phyloP scores from a whole-genome alignment of 2,113 vertebrate species.

The Bostrychus sinensis region DNA sequence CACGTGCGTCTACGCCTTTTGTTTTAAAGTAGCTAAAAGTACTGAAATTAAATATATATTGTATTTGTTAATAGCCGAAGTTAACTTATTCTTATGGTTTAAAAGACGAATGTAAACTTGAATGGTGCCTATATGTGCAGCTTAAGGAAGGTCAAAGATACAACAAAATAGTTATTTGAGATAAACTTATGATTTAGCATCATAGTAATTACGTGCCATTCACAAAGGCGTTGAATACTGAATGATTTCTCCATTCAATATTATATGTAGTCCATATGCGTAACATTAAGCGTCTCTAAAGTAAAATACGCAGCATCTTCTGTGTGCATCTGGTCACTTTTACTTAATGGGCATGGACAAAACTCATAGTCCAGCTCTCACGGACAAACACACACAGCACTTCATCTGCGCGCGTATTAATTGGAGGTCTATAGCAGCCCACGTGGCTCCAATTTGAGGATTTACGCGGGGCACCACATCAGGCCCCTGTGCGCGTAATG shows the following conservation, averaged over 20 bases:
- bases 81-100: neutral
- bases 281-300: too few relatives aligned
- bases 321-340: too few relatives aligned
- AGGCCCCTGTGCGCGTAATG: conserved; percentile 53
- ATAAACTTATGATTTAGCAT: too few relatives aligned
- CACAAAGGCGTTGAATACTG: neutral
- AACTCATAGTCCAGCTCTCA: neutral
- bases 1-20: neutral
- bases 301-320: too few relatives aligned
- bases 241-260: too few relatives aligned
- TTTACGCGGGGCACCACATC: conserved; percentile 33
- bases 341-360: too few relatives aligned
- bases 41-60: too few relatives aligned
- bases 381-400: neutral
- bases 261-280: too few relatives aligned
- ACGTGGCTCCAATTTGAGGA: conserved; percentile 54
- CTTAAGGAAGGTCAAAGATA: neutral
- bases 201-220: neutral
- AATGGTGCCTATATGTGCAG: too few relatives aligned
- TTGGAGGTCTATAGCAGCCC: conserved; percentile 9
- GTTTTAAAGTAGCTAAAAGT: neutral
- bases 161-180: neutral
- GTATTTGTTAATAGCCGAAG: too few relatives aligned
- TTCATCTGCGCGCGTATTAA: neutral
- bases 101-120: neutral